Percentiles rank a stretch among this genome's conserved stretches.
phyloP scores from a whole-genome alignment of 1,140 invertebrate genomes.

The honey bee (Apis mellifera) region DNA sequence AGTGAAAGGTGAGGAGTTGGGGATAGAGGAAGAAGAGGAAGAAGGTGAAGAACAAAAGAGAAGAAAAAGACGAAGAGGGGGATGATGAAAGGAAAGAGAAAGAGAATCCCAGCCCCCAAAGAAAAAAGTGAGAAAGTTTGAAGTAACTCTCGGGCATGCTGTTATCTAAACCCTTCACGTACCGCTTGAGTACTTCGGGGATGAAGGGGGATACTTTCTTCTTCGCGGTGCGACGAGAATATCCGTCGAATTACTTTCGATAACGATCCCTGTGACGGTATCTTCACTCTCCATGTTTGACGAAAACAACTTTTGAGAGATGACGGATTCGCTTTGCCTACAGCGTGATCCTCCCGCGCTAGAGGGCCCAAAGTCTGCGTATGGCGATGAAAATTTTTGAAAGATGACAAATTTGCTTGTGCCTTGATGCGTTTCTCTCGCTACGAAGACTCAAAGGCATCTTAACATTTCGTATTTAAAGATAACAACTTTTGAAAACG shows the following conservation, averaged over 20 bases:
- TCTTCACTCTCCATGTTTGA: background rate
- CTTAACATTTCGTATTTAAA: no score
- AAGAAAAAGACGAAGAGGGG: background rate
- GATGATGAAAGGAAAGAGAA: constrained; percentile 42
- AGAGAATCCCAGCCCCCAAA: background rate
- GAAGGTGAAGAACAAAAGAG: no score
- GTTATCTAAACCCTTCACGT: constrained; percentile 66
- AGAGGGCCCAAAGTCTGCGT: no score
- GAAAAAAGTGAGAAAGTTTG: constrained; percentile 58
- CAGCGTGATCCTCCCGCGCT: no score
- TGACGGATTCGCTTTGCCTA: background rate
- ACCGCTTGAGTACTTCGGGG: constrained; percentile 59
- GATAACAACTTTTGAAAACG: no score
- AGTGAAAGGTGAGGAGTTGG: constrained; percentile 54
- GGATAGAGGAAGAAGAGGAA: background rate
- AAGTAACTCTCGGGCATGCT: constrained; percentile 61
- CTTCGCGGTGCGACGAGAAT: constrained; percentile 40
- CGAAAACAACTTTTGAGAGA: constrained; percentile 16
- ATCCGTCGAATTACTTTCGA: constrained; percentile 49
- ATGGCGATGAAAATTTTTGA: no score
- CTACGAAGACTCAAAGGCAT: no score
- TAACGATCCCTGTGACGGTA: constrained; percentile 44
- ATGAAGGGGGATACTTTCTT: constrained; percentile 48
- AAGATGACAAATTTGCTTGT: no score
- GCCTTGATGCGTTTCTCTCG: no score